These are phyloP conservation scores for Drosophila saltans DNA, from an alignment of 1,140 invertebrate genomes.

Conservation along the genomic window DNA sequence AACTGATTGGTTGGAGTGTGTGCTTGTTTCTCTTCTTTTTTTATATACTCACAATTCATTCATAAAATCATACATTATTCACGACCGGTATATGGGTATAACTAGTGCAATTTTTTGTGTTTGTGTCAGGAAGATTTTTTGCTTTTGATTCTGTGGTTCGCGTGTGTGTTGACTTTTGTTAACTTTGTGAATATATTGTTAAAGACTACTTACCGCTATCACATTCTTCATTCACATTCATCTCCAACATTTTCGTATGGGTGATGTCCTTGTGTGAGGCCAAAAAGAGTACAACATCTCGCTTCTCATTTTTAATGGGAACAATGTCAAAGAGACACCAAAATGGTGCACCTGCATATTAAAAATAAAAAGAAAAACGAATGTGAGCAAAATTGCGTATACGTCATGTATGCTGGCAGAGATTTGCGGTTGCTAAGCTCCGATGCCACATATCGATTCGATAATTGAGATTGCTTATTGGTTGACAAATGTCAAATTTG, in stretches of 20 bases:
- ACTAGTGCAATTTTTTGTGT: slow-evolving; percentile 18
- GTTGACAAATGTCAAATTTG: neutral
- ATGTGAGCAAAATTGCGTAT: slow-evolving; percentile 25
- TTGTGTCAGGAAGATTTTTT: slow-evolving; percentile 24
- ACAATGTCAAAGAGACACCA: slow-evolving; percentile 99
- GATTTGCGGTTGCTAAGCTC: neutral
- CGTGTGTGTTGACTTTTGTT: neutral
- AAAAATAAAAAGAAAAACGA: neutral
- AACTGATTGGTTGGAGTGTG: neutral
- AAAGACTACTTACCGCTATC: slow-evolving; percentile 89
- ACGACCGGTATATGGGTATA: slow-evolving; percentile 1
- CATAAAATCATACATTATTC: slow-evolving; percentile 43
- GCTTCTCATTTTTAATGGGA: slow-evolving; percentile 99
- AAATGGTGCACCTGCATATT: slow-evolving; percentile 91
- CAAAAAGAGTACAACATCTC: slow-evolving; percentile 97
- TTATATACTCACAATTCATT: neutral
- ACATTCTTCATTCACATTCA: slow-evolving; percentile 90
- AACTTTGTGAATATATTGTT: slow-evolving; percentile 4
- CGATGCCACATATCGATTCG: slow-evolving; percentile 11
- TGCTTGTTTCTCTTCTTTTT: too few species aligned
- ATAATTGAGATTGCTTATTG: slow-evolving; percentile 12
- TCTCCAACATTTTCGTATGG: slow-evolving; percentile 92
- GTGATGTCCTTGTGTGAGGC: slow-evolving; percentile 99
- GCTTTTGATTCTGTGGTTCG: slow-evolving; percentile 15
- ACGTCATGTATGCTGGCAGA: slow-evolving; percentile 21